A percentile compares a stretch with the other conserved stretches of the same genome.
These are phyloP conservation scores for Isurus oxyrinchus DNA, from an alignment of 2,113 vertebrate species.

Conservation along the genomic window DNA sequence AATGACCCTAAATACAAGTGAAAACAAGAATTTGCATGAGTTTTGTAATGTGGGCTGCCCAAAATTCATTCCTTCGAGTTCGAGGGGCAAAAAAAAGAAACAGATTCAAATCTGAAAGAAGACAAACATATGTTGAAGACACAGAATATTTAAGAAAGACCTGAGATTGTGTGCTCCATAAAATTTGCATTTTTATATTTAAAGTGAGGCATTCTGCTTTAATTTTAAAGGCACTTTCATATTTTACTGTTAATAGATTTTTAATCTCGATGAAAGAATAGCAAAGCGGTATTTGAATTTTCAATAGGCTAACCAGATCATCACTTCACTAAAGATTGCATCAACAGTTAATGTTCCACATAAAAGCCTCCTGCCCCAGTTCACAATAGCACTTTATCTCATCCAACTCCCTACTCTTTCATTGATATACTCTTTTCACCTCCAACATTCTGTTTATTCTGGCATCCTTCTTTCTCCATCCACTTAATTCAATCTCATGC, in stretches of 20 bases:
- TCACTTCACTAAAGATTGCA: neutral
- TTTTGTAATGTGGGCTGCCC: neutral
- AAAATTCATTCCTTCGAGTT: neutral
- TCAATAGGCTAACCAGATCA: neutral
- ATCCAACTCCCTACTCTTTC: neutral
- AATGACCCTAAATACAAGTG: neutral
- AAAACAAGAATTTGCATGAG: neutral
- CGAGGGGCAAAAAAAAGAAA: neutral
- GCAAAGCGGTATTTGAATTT: too few relatives aligned
- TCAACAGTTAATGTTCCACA: neutral
- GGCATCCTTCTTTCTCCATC: neutral
- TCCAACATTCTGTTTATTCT: neutral
- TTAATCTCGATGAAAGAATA: neutral
- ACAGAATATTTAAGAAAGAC: too few relatives aligned
- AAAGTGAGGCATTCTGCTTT: too few relatives aligned
- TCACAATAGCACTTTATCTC: neutral
- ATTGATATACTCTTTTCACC: neutral
- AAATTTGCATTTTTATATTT: too few relatives aligned
- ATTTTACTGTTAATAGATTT: neutral
- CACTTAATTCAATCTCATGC: neutral
- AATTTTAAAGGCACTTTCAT: too few relatives aligned
- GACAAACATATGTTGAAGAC: neutral
- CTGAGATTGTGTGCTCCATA: too few relatives aligned
- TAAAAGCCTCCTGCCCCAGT: neutral
- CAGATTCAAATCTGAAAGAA: neutral